Evolutionary conservation across 1,140 invertebrate species (phyloP), one percentile per base, ranked within the genome.

Genomic region (Drosophila eugracilis): DNA sequence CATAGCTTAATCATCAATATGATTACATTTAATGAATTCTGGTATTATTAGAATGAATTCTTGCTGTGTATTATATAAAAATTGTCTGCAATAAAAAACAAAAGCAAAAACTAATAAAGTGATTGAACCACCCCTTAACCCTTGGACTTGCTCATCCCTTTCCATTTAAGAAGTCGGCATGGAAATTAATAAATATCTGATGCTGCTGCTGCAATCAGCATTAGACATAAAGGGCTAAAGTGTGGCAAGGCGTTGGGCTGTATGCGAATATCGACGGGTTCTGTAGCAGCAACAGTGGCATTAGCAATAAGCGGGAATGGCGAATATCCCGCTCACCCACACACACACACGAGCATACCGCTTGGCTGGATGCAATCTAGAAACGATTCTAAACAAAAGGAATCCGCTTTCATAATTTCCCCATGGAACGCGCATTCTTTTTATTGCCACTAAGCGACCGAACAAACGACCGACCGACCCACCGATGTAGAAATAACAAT

Each of bases 361-460:
- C 67, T 66, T 53, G 52, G 73, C 76, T 80, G 81, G 47, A 83
- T 88, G 83, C 83, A 88, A 88, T 88, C 78, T 86, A 78, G 83
- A 81, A 88, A 88, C 83, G 83, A 88, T 88, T 86, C 78, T 81
- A 86, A 86, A 86, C 83, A 86, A 86, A 88, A 86, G 83, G 86
- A 86, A 86, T 88, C 84, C 84, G 83, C 78, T 88, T 88, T 88
- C 78, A 88, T 88, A 88, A 88, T 88, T 88, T 88, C 84, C 84
- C 84, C 55, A 60, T 76, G 84, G 84, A 88, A 84, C 88, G 78
- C 79, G 78, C 85, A 78, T 83, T 88, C 84, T 89, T 89, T 88
- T 88, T 88, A 89, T 88, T 88, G 84, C 84, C 78, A 88, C 84
- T 88, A 88, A 88, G 84, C 84, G 84, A 76, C 84, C 85, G 63